Conservation (phyloP, 2,113 vertebrate genomes). For the Phrynosoma blainvillii region DNA sequence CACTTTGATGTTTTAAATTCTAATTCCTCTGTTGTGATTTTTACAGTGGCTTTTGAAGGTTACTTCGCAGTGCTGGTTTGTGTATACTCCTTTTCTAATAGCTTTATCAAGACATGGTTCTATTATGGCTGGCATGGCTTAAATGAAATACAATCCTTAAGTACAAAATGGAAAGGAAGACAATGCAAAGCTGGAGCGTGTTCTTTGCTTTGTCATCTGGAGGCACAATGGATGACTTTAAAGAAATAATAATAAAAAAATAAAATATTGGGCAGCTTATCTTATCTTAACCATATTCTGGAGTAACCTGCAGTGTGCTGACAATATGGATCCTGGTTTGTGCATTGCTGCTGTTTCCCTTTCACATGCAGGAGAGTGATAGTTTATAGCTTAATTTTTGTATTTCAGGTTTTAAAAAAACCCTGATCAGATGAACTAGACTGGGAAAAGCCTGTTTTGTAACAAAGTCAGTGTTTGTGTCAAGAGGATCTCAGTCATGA, state of each 20-base stretch:
- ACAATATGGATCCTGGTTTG: slow-evolving; percentile 6
- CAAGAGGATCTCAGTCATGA: slow-evolving; percentile 55
- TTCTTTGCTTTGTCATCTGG: slow-evolving; percentile 55
- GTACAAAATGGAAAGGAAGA: slow-evolving; percentile 51
- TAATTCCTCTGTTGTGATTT: slow-evolving; percentile 71
- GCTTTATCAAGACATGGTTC: slow-evolving; percentile 57
- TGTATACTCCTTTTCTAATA: slow-evolving; percentile 60
- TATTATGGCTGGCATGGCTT: slow-evolving; percentile 48
- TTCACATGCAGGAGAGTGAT: slow-evolving; percentile 35
- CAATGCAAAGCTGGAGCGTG: slow-evolving; percentile 1
- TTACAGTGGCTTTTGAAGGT: slow-evolving; percentile 66
- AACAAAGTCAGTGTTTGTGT: slow-evolving; percentile 62
- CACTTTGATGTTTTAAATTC: slow-evolving; percentile 70
- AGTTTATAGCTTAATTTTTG: slow-evolving; percentile 24
- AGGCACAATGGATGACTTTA: slow-evolving; percentile 38
- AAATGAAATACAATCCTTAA: slow-evolving; percentile 61
- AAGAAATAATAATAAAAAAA: slow-evolving; percentile 33
- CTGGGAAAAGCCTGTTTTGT: slow-evolving; percentile 18
- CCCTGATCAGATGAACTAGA: not conserved
- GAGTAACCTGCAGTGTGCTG: slow-evolving; percentile 34
- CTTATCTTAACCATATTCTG: slow-evolving; percentile 49
- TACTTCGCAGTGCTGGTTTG: slow-evolving; percentile 60
- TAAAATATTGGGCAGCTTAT: not conserved
- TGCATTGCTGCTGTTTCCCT: slow-evolving; percentile 35
- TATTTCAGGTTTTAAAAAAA: slow-evolving; percentile 3